Percentiles rank a stretch among this genome's conserved stretches.
Conservation (phyloP, 2,888 invertebrate genomes). For the Mechanitis messenoides region DNA sequence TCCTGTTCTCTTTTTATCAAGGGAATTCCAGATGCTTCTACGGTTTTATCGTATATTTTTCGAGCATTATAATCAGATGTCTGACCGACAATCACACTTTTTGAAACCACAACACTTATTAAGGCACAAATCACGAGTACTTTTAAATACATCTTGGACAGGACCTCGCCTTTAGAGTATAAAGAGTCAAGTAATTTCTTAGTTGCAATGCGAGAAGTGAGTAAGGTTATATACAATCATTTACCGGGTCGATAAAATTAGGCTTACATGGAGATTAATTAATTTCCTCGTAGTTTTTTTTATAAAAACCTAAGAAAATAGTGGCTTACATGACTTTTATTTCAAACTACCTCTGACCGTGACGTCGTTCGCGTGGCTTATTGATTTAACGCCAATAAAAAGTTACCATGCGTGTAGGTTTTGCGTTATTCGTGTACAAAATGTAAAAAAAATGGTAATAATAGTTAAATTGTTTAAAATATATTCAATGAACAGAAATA, state of each 20-base stretch:
- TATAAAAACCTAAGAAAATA: too few species aligned
- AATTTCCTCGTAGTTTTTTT: background rate
- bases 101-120: constrained; percentile 39
- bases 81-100: constrained; percentile 56
- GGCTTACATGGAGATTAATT: constrained; percentile 19
- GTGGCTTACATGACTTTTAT: too few species aligned
- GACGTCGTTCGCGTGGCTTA: too few species aligned
- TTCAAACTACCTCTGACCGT: too few species aligned
- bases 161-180: constrained; percentile 12
- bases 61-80: constrained; percentile 45
- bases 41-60: constrained; percentile 47
- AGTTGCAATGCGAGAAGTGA: background rate
- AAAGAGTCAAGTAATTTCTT: constrained; percentile 8
- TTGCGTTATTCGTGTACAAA: too few species aligned
- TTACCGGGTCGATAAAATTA: constrained; percentile 12
- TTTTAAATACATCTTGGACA: constrained; percentile 27
- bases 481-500: too few species aligned
- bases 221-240: constrained; percentile 20
- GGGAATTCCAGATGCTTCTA: constrained; percentile 44
- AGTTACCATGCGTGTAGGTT: too few species aligned
- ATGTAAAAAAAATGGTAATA: too few species aligned
- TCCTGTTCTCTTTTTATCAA: constrained; percentile 51
- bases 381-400: too few species aligned
- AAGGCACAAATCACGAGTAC: constrained; percentile 28
- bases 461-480: too few species aligned